phyloP scores from a whole-genome alignment of 2,113 vertebrate genomes.

The Proteles cristata region DNA sequence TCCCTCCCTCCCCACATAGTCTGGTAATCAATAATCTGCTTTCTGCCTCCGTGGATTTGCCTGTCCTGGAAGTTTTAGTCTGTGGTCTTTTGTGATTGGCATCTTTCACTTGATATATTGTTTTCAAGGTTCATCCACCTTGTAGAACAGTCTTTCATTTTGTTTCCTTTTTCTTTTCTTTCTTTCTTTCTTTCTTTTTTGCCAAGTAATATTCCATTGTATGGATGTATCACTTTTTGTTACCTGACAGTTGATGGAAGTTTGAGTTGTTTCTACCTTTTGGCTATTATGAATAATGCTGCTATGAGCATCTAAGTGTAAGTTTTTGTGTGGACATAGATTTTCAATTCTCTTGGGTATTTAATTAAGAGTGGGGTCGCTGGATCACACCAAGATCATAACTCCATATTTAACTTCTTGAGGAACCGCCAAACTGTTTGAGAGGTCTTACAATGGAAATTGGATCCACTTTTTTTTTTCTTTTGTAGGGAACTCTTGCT shows the following conservation, averaged over 20 bases:
- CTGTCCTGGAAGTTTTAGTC: neutral
- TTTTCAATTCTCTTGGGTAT: neutral
- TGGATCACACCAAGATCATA: neutral
- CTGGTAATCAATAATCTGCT: neutral
- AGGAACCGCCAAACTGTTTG: neutral
- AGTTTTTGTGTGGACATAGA: neutral
- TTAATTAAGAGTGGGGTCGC: neutral
- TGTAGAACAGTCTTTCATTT: neutral
- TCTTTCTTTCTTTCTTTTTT: neutral
- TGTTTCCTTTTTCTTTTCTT: neutral
- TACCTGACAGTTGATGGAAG: neutral
- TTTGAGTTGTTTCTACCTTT: neutral
- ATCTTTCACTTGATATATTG: neutral
- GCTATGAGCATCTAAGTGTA: neutral
- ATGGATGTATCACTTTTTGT: neutral
- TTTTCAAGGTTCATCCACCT: neutral
- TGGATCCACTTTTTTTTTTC: constrained; percentile 44
- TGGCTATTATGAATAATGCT: neutral
- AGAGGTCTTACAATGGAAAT: neutral
- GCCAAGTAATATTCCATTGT: neutral
- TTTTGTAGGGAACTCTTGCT: constrained; percentile 44
- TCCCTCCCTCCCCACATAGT: no score
- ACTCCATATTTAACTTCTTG: neutral
- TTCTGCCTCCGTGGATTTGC: neutral
- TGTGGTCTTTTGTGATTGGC: neutral